A percentile compares a stretch with the other conserved stretches of the same genome.
phyloP scores from a whole-genome alignment of 2,113 vertebrate species.

The Ellobius talpinus region DNA sequence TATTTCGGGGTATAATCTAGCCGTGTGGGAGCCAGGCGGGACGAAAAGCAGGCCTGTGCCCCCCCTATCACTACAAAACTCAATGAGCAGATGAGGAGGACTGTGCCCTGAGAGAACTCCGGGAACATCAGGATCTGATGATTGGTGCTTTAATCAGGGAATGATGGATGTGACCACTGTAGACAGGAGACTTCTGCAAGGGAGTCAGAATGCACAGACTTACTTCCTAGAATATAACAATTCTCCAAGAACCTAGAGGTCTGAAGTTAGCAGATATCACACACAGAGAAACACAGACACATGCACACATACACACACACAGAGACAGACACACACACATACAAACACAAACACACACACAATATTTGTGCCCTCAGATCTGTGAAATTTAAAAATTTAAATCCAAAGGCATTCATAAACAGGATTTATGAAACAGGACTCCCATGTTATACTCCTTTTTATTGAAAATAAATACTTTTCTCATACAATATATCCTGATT shows the following conservation, averaged over 20 bases:
- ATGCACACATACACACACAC: not conserved
- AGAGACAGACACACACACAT: not conserved
- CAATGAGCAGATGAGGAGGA: not conserved
- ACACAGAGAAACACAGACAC: not conserved
- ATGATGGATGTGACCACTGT: no score
- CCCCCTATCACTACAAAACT: no score
- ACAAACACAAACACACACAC: not conserved
- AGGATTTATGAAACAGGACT: not conserved
- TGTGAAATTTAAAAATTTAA: not conserved
- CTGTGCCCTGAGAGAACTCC: not conserved
- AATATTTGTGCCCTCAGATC: not conserved
- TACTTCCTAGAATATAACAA: not conserved
- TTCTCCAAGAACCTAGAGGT: not conserved
- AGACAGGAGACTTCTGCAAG: not conserved
- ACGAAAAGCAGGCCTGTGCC: no score
- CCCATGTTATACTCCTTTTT: not conserved
- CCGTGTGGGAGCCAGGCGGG: no score
- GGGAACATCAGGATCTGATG: not conserved
- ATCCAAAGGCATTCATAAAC: not conserved
- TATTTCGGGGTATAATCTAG: no score
- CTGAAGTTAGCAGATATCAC: not conserved
- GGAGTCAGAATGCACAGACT: not conserved
- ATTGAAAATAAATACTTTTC: not conserved
- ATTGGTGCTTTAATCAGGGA: accelerated
- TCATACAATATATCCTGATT: not conserved